Evolutionary conservation across 2,888 invertebrate genomes (phyloP), one percentile per base, ranked within the genome.

Genomic region (Drosophila pseudotakahashii): DNA sequence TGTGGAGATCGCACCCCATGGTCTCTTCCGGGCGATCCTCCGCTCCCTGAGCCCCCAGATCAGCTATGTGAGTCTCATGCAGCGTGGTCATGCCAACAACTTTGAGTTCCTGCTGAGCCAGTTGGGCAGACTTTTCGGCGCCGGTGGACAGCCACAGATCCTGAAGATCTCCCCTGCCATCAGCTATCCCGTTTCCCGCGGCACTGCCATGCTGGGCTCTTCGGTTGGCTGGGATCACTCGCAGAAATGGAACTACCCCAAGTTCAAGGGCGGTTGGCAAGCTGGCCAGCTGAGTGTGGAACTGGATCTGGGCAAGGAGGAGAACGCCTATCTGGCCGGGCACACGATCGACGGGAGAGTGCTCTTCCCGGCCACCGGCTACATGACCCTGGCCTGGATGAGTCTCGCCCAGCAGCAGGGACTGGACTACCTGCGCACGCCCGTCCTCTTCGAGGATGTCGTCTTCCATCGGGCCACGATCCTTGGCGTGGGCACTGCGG

Each of bases 261-360:
- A 95, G 91, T 97, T 95, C 91, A 93, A 94, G 57, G 93, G 93
- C 13, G 93, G 93, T 81, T 93, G 93, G 5, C 91, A 93, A 79
- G 94, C 96, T 41, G 97, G 96, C 14, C 97, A 97, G 92, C 94
- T 95, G 78, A 93, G 96, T 16, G 93, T 97, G 73, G 96, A 97
- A 90, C 92, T 96, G 48, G 96, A 97, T 92, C 92, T 97, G 37
- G 93, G 94, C 60, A 96, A 95, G 86, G 94, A 95, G 79, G 94
- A 94, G 47, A 95, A 97, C 90, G 93, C 94, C 52, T 97, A 94
- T 92, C 92, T 98, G 71, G 92, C 94, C 62, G 98, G 98, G 0
- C 99, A 99, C 91, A 94, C 94, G 48, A 98, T 99, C 88, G 98
- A 99, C 93, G 99, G 98, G n/a, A 94, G 98, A 89, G 94, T 98